Base-by-base conservation (phyloP, 2,797 vertebrate species). In the Lagorchestes hirsutus region DNA sequence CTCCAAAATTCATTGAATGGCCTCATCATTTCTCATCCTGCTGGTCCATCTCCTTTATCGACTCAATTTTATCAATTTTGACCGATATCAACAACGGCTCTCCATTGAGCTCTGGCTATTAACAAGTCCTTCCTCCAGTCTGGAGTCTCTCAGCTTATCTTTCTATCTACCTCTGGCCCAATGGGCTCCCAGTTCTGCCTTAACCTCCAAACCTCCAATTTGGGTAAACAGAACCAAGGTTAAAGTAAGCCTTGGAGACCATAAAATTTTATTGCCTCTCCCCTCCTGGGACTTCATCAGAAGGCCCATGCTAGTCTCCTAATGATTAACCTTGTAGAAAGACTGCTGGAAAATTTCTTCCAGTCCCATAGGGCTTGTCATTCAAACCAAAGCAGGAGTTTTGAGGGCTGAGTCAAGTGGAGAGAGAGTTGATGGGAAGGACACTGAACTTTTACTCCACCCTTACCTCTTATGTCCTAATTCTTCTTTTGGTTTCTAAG, bases 221-320 rank as follows among this genome's bases (percentile, higher is more conserved):
- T 97, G 1, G 11, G 97, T 93, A 98, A 98, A 98, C 97, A 98
- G 98, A 98, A 97, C 98, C 98, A 98, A 98, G 98, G 98, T 98
- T 98, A 98, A 98, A 98, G 96, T 54, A 56, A 97, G 56, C 95
- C 92, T 97, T 98, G 92, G 95, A 93, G 97, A 58, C 96, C 95
- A 97, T 98, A 98, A 97, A 98, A 94, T 94, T 98, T 98, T 98
- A 98, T 97, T 97, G 93, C 97, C 94, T 96, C 0, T 4, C 96
- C 97, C 94, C 90, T 58, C 58, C 31, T 74, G 8, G 90, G 31
- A 52, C 31, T 29, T 91, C 40, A 4, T 1, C 57, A 74, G 46
- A 67, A 52, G 1, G 2, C 97, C 98, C 97, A 94, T 0, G 93
- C 55, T 0, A 1, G 9, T 5, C 59, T 87, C 98, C 97, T 98